Base-by-base conservation (phyloP, 2,113 vertebrate species). In the Gulo gulo region DNA sequence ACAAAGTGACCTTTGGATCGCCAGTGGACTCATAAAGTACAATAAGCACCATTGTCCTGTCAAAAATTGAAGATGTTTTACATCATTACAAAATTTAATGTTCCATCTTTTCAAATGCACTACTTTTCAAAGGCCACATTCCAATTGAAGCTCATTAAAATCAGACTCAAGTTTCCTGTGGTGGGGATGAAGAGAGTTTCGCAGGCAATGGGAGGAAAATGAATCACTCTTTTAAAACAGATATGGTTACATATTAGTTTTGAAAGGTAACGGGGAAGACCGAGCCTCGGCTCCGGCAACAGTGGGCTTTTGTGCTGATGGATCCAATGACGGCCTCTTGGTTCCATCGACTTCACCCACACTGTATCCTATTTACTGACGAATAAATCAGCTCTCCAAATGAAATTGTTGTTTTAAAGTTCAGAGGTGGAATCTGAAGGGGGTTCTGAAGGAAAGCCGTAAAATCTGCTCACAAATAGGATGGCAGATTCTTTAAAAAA, bases 141-240 rank as follows among this genome's bases (percentile, higher is more conserved):
- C 99, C 99, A 99, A 99, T 99, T 99, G 99, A 98, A 98, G 99
- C 99, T 99, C 99, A 99, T 99, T 99, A 99, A 99, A 99, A 99
- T 99, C 99, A 99, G 99, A 99, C 99, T 99, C 99, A 98, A 99
- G 99, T 99, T 99, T 99, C 99, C 99, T 98, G 99, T 99, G 99
- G 99, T 98, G 99, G 98, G 99, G 99, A 99, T 99, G 99, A 99
- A 99, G 99, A 99, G 99, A 99, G 99, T 99, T 99, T 99, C 99
- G 98, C 99, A 98, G 99, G 99, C 99, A 98, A 99, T 99, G 99
- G 99, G 99, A 99, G 99, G 99, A 99, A 99, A 99, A 99, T 99
- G 99, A 99, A 99, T 99, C 99, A 99, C 99, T 99, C 99, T 99
- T 99, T 99, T 99, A 99, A 99, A 99, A 99, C 99, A 99, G 99